These are phyloP conservation scores for Brachyistius frenatus DNA, from an alignment of 2,113 vertebrate genomes.

Conservation along the genomic window DNA sequence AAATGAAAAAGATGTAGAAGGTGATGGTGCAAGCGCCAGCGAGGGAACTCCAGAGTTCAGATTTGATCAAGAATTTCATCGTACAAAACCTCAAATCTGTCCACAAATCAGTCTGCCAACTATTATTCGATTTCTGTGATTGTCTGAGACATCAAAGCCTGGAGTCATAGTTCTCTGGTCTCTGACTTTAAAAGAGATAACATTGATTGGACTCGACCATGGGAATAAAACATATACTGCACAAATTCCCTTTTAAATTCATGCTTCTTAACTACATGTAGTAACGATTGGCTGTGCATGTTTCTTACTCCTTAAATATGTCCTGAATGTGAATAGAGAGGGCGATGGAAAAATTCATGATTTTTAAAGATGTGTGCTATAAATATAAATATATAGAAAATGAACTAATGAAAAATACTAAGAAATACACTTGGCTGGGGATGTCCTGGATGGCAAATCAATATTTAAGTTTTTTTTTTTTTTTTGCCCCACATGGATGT, in stretches of 20 bases:
- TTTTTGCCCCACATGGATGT: conserved; percentile 27
- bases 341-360: conserved; percentile 1
- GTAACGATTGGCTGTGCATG: conserved; percentile 61
- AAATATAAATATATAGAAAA: conserved; percentile 1
- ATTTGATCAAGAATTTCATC: conserved; percentile 66
- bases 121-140: conserved; percentile 71
- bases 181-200: conserved; percentile 63
- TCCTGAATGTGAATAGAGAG: conserved; percentile 47
- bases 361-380: conserved; percentile 23
- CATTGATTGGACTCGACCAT: conserved; percentile 69
- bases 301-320: conserved; percentile 38
- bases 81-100: conserved; percentile 55
- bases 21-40: conserved; percentile 49
- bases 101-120: conserved; percentile 54
- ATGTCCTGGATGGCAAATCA: conserved; percentile 33
- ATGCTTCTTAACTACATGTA: conserved; percentile 57
- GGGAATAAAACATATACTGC: conserved; percentile 65
- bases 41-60: conserved; percentile 55
- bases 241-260: conserved; percentile 57
- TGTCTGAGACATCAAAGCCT: conserved; percentile 73
- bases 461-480: conserved; percentile 39
- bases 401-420: conserved; percentile 30
- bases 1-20: conserved; percentile 65
- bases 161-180: conserved; percentile 52
- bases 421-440: conserved; percentile 36